Evolutionary conservation across 1,140 invertebrate species (phyloP), one percentile per base, ranked within the genome.

Genomic region (Ruditapes philippinarum): DNA sequence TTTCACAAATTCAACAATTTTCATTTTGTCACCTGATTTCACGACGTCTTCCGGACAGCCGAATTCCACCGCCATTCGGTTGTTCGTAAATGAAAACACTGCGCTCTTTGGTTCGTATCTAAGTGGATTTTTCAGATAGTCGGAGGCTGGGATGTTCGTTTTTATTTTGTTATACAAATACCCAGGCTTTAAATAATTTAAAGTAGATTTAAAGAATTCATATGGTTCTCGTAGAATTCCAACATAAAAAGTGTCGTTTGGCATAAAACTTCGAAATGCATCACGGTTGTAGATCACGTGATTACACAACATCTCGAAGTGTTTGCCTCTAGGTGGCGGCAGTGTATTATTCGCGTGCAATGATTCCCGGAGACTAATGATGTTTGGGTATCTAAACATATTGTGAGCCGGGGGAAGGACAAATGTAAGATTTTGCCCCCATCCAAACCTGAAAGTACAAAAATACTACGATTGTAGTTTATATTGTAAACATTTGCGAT

Each of bases 181-280:
- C 36, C 40, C 57, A 33, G 73, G 79, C 60, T 45, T 49, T 49
- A 91, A 86, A 78, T 92, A 92, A 42, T 85, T 74, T 31, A 93
- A 57, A 17, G 78, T 78, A 0, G 92, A 93, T 28, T 82, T 81
- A 57, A 91, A 91, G 7, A 85, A 79, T 1, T 89, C 65, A 45
- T 89, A 91, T 12, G 92, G 92, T 45, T 93, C 91, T 25, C 91
- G 84, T 11, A 93, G 49, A 25, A 92, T 91, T 49, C 87, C 92
- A 22, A 93, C 76, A 49, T 91, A 91, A 28, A 89, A 60, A 1
- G 87, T 91, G 57, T 92, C 88, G 12, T 42, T 51, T 28, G 91
- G 91, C 74, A 93, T 73, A n/a, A 80, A 78, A 19, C 28, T 79
- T 60, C 79, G 31, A 54, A 92, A 92, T 28, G 89, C 80, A 12